Conservation (phyloP, 2,113 vertebrate species). For the Brachyistius frenatus region DNA sequence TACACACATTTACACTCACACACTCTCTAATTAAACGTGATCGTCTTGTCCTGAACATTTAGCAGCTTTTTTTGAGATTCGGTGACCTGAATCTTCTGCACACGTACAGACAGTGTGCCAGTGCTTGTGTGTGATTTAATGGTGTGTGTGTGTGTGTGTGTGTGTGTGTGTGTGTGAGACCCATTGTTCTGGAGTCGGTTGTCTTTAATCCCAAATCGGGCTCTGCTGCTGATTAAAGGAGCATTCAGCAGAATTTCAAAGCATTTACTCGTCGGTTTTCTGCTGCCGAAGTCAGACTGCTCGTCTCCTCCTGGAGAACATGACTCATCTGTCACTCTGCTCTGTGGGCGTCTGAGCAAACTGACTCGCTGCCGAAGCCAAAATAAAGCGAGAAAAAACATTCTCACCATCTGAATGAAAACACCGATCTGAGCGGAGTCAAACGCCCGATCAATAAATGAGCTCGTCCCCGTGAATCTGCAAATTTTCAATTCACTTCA, state of each 20-base stretch:
- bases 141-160: background rate
- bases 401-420: conserved; percentile 31
- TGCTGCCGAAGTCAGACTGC: background rate
- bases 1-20: background rate
- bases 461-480: background rate
- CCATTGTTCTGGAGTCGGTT: too few relatives aligned
- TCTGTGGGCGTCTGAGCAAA: conserved; percentile 56
- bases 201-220: background rate
- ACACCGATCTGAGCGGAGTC: conserved; percentile 3
- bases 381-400: conserved; percentile 20
- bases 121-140: background rate
- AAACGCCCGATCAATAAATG: background rate
- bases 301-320: conserved; percentile 20
- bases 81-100: background rate
- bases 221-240: conserved; percentile 24
- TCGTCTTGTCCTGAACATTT: background rate
- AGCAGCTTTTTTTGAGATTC: background rate
- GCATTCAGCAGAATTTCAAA: conserved; percentile 1
- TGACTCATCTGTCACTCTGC: conserved; percentile 53
- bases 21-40: background rate
- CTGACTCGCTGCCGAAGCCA: conserved; percentile 31
- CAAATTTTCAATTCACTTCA: too few relatives aligned
- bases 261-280: too few relatives aligned
- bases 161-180: background rate
- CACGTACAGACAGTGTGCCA: background rate